Evolutionary conservation across 1,140 invertebrate species (phyloP).

Genomic region (Ostrea edulis): DNA sequence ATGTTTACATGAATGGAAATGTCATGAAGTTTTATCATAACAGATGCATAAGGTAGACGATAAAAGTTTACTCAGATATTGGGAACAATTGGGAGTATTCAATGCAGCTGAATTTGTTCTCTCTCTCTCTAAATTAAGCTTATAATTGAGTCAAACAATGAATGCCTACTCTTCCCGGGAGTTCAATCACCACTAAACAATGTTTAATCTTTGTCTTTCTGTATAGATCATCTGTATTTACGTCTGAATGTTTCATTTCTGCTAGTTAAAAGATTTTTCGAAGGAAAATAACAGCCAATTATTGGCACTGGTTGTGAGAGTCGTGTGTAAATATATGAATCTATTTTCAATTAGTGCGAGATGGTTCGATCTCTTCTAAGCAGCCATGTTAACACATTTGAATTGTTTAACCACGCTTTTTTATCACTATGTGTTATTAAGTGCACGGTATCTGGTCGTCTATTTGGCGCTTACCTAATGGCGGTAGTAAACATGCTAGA

Average conservation of each 20-base stretch:
- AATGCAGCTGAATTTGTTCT: background rate
- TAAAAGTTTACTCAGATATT: background rate
- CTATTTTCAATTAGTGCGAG: slow-evolving; percentile 24
- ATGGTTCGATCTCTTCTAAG: slow-evolving; percentile 7
- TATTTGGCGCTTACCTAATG: slow-evolving; percentile 31
- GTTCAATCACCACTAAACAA: background rate
- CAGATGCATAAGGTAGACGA: background rate
- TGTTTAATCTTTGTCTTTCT: slow-evolving; percentile 11
- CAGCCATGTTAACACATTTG: slow-evolving; percentile 15
- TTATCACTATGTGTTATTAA: background rate
- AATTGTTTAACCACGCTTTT: slow-evolving; percentile 25
- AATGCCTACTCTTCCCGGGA: background rate
- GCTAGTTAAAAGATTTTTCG: slow-evolving; percentile 28
- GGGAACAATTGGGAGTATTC: no score
- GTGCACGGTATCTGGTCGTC: slow-evolving; percentile 11
- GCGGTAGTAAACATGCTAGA: slow-evolving; percentile 7
- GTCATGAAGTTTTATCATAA: background rate
- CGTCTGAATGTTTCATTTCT: slow-evolving; percentile 21
- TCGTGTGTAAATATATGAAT: background rate
- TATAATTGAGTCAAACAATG: background rate
- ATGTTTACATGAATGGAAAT: background rate
- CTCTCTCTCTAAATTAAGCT: background rate
- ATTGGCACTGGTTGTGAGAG: background rate
- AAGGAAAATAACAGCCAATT: slow-evolving; percentile 5
- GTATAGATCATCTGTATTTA: slow-evolving; percentile 19